A percentile compares a stretch with the other conserved stretches of the same genome.
Evolutionary conservation across 2,113 vertebrate species (phyloP).

Genomic region (Brachyistius frenatus): DNA sequence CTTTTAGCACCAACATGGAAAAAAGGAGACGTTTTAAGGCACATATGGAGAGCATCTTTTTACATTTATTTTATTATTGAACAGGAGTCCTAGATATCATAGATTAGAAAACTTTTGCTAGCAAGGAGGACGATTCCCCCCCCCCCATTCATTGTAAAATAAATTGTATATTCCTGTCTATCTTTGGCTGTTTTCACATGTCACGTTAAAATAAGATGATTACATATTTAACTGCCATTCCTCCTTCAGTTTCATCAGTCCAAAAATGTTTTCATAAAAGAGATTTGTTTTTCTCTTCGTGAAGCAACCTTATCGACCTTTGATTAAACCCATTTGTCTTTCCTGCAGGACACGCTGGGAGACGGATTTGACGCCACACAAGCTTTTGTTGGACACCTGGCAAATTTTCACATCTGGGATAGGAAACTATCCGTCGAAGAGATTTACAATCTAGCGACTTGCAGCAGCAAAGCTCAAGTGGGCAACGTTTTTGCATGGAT

Average conservation of each 20-base stretch:
- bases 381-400: conserved; percentile 96
- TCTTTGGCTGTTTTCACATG: background rate
- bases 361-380: conserved; percentile 98
- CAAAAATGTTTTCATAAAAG: background rate
- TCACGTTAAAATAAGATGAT: conserved; percentile 5
- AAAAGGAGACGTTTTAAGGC: too few species aligned
- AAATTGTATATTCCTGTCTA: background rate
- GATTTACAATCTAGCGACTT: conserved; percentile 95
- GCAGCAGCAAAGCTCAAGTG: conserved; percentile 92
- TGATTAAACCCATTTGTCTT: conserved; percentile 54
- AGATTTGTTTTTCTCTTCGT: conserved; percentile 3
- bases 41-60: too few species aligned
- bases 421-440: conserved; percentile 93
- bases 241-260: too few species aligned
- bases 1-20: background rate
- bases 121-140: background rate
- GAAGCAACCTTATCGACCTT: conserved; percentile 1
- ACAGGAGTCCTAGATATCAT: too few species aligned
- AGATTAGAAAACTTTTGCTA: too few species aligned
- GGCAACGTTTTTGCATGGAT: conserved; percentile 98
- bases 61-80: too few species aligned
- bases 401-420: conserved; percentile 99
- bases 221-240: conserved; percentile 20
- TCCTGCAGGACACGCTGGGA: conserved; percentile 91
- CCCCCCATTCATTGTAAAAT: conserved; percentile 7